Evolutionary conservation across 92 coral and sea anemone genomes (phyloP), one percentile per base, ranked within the genome.

Genomic region (Zoanthus gigantus): DNA sequence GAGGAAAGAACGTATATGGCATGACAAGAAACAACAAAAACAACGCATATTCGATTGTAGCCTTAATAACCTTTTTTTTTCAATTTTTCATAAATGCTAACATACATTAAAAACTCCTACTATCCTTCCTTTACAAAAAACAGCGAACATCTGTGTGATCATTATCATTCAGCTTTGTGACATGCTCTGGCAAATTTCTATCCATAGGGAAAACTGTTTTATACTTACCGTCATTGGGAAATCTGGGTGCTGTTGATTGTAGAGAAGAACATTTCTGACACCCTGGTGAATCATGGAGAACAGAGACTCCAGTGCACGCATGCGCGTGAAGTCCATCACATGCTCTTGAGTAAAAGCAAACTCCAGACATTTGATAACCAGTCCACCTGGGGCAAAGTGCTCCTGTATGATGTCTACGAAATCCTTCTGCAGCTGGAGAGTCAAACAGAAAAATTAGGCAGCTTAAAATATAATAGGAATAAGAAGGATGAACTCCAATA

Each of bases 271-370:
- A 83, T 97, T 97, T 61, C 97, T 93, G 83, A 94, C 91, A 29
- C 96, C 99, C 88, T 97, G 99, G 83, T 95, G 96, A 78, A 97
- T 63, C 99, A 97, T 97, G 72, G 99, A 94, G 94, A 97, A 97
- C 72, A 97, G 83, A 0, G 99, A 95, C 76, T 96, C 98, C 86
- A 97, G 83, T 7, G 99, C 99, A 9, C 99, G 91, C 94, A 97
- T 92, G 84, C 99, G 97, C 7, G 99, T 97, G 88, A 97, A 97
- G 90, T 97, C 99, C 99, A 97, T 97, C 57, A 97, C 95, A 87
- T 97, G 99, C 44, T 97, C 99, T 71, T 92, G 99, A 37, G 82
- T 85, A 86, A 95, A 92, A 11, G 98, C 97, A 86, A 80, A 97
- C 93, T 97, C 99, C 69, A 97, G 88, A 78, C 96, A 92, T 74